These are phyloP conservation scores for Galerucella calmariensis DNA, from an alignment of 2,888 invertebrate species.

Conservation along the genomic window DNA sequence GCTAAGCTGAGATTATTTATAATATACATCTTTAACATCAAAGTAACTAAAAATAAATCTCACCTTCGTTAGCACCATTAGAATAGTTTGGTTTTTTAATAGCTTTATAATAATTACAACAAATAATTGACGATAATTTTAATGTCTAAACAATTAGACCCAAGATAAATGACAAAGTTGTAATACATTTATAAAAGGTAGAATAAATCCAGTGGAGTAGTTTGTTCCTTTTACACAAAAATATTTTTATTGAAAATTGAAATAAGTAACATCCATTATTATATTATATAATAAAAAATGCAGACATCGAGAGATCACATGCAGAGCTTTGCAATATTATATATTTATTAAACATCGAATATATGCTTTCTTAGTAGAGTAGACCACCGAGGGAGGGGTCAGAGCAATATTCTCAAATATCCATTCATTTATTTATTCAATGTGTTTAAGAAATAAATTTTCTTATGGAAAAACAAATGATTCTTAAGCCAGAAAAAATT, in stretches of 20 bases:
- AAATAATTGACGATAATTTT: background rate
- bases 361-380: slow-evolving; percentile 2
- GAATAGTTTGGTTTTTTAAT: background rate
- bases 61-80: slow-evolving; percentile 3
- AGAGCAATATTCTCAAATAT: background rate
- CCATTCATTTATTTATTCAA: background rate
- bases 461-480: too few relatives aligned
- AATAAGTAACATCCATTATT: background rate
- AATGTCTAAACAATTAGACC: background rate
- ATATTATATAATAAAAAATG: background rate
- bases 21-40: too few relatives aligned
- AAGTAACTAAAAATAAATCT: background rate
- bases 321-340: background rate
- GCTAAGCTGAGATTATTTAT: too few relatives aligned
- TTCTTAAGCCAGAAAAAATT: background rate
- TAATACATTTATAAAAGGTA: background rate
- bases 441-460: background rate
- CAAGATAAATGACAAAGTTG: background rate
- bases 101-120: background rate
- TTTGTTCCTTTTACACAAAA: too few relatives aligned
- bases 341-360: background rate
- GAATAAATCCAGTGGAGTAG: too few relatives aligned
- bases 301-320: background rate
- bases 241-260: background rate
- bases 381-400: too few relatives aligned